phyloP scores from a whole-genome alignment of 2,113 vertebrate species.

The Periophthalmodon schlosseri region DNA sequence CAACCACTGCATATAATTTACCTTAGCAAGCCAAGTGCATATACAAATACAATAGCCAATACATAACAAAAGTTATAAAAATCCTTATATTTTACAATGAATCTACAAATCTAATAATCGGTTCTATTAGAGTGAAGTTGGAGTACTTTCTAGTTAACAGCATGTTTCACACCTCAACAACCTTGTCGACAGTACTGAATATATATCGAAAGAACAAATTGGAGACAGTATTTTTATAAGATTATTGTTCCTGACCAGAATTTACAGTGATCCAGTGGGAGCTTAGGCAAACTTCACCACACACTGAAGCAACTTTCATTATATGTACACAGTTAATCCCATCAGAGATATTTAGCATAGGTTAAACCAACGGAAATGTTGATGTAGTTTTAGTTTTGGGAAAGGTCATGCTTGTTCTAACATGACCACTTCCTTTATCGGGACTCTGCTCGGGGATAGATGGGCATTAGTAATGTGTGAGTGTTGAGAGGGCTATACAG shows the following conservation, averaged over 20 bases:
- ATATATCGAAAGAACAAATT: not conserved
- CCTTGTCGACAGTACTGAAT: not conserved
- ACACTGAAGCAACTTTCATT: conserved; percentile 4
- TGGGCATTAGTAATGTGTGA: conserved; percentile 17
- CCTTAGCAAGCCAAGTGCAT: no score
- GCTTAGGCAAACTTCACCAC: not conserved
- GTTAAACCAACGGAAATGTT: conserved; percentile 9
- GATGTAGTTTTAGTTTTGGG: conserved; percentile 5
- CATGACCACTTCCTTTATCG: conserved; percentile 26
- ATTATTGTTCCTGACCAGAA: not conserved
- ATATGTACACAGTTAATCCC: not conserved
- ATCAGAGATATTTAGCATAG: conserved; percentile 19
- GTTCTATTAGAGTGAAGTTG: not conserved
- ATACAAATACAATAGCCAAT: no score
- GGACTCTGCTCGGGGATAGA: conserved; percentile 16
- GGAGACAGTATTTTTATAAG: not conserved
- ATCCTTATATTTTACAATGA: no score
- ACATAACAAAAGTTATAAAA: not conserved
- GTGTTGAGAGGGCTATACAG: conserved; percentile 38
- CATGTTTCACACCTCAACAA: not conserved
- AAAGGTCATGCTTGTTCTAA: conserved; percentile 14
- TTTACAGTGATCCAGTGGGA: not conserved
- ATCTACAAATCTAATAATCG: not conserved
- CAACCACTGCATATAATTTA: no score
- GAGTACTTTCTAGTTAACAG: not conserved